phyloP scores from a whole-genome alignment of 2,797 vertebrate species.

The Luscinia megarhynchos region DNA sequence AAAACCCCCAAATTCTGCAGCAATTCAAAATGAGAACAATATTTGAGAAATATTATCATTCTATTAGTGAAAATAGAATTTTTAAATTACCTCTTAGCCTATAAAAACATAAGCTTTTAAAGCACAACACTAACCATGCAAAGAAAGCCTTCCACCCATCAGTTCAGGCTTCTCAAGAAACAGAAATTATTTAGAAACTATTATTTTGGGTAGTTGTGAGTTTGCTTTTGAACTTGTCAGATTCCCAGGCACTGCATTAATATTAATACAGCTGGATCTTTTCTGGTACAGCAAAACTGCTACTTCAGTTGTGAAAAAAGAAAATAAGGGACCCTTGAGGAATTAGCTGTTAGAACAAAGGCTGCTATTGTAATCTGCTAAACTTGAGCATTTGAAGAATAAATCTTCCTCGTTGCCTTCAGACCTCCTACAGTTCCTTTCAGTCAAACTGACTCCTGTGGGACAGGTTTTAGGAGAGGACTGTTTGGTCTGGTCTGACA shows the following conservation, averaged over 20 bases:
- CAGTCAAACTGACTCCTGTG: not conserved
- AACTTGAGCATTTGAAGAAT: not conserved
- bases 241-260: not conserved
- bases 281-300: not conserved
- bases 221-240: not conserved
- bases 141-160: not conserved
- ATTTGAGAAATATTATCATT: not conserved
- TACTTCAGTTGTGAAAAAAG: conserved; percentile 17
- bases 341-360: conserved; percentile 1
- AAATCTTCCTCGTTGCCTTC: not conserved
- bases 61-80: not conserved
- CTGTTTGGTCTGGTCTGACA: not conserved
- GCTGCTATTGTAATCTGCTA: not conserved
- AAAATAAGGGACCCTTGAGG: not conserved
- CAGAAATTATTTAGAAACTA: not conserved
- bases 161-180: not conserved
- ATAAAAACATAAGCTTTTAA: not conserved
- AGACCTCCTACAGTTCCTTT: not conserved
- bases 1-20: not conserved
- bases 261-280: not conserved
- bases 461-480: not conserved
- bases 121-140: not conserved
- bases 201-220: not conserved
- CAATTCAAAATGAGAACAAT: not conserved
- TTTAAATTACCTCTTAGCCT: not conserved